phyloP scores from a whole-genome alignment of 2,797 vertebrate genomes.

The Acomys russatus region DNA sequence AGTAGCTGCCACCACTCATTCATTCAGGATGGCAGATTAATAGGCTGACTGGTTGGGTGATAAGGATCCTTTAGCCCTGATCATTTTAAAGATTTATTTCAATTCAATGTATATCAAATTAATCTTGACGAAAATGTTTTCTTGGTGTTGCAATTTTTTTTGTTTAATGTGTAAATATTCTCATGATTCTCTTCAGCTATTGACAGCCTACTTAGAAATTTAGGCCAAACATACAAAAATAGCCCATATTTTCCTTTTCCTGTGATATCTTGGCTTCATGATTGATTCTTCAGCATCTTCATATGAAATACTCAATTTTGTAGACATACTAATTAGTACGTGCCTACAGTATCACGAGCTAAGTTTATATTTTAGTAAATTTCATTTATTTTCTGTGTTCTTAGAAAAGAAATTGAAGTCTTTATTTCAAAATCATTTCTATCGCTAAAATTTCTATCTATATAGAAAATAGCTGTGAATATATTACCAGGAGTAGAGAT shows the following conservation, averaged over 20 bases:
- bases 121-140: constrained; percentile 62
- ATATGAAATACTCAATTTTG: constrained; percentile 33
- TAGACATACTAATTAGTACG: background rate
- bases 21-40: constrained; percentile 30
- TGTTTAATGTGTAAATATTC: constrained; percentile 46
- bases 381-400: background rate
- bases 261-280: background rate
- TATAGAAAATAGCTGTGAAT: background rate
- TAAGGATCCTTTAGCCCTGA: background rate
- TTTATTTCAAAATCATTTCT: background rate
- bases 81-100: constrained; percentile 60
- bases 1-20: background rate
- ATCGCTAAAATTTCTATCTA: no score
- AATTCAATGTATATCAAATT: constrained; percentile 56
- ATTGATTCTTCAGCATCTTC: background rate
- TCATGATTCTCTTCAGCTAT: constrained; percentile 6
- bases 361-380: background rate
- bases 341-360: background rate
- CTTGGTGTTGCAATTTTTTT: constrained; percentile 59
- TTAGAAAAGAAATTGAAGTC: background rate
- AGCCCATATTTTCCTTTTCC: constrained; percentile 61
- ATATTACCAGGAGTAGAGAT: background rate
- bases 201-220: constrained; percentile 27
- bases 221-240: constrained; percentile 51
- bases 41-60: constrained; percentile 33